A percentile compares a stretch with the other conserved stretches of the same genome.
Evolutionary conservation across 1,140 invertebrate genomes (phyloP).

Genomic region (Drosophila rufa): DNA sequence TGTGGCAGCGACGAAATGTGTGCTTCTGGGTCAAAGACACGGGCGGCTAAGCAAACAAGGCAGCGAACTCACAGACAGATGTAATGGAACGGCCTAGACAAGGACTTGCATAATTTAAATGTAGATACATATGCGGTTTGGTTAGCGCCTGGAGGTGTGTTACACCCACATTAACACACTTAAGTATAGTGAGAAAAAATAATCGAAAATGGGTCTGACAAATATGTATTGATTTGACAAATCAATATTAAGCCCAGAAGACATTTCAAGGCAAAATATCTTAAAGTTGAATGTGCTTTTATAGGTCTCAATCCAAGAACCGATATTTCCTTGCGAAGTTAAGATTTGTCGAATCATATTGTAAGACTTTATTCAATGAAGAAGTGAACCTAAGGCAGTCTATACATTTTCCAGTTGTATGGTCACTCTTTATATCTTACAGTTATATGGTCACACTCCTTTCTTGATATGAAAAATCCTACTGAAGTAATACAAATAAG

Average conservation of each 20-base stretch:
- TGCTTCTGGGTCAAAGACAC: slow-evolving; percentile 80
- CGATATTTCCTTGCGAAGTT: too few relatives aligned
- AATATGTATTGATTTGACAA: slow-evolving; percentile 4
- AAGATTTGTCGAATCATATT: too few relatives aligned
- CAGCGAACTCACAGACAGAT: slow-evolving; percentile 51
- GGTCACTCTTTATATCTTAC: too few relatives aligned
- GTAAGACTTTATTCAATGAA: too few relatives aligned
- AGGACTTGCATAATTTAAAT: slow-evolving; percentile 84
- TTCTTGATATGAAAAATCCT: too few relatives aligned
- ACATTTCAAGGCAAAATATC: too few relatives aligned
- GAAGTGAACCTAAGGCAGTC: too few relatives aligned
- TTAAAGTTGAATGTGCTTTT: too few relatives aligned
- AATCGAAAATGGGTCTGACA: not conserved
- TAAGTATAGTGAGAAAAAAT: not conserved
- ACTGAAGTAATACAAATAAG: not conserved
- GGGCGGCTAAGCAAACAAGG: slow-evolving; percentile 57
- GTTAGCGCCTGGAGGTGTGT: slow-evolving; percentile 76
- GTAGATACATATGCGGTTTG: slow-evolving; percentile 77
- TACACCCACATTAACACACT: slow-evolving; percentile 22
- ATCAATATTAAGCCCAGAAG: too few relatives aligned
- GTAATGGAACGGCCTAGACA: slow-evolving; percentile 67
- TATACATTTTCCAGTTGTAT: too few relatives aligned
- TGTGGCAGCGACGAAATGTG: slow-evolving; percentile 63
- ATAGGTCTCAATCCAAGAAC: too few relatives aligned
- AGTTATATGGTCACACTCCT: too few relatives aligned